phyloP scores from a whole-genome alignment of 2,113 vertebrate genomes.

The Etheostoma cragini region DNA sequence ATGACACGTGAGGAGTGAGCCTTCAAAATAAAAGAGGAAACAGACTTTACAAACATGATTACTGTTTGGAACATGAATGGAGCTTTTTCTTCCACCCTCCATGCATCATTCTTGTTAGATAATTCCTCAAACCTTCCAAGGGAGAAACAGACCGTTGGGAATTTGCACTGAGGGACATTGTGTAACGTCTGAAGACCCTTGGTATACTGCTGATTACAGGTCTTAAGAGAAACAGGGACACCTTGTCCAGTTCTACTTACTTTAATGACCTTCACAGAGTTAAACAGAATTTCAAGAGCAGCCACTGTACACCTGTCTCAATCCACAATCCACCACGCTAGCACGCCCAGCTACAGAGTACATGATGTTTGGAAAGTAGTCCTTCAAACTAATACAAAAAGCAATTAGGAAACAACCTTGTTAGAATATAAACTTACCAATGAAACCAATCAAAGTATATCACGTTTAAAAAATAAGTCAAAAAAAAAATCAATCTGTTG shows the following conservation, averaged over 20 bases:
- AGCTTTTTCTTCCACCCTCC: background rate
- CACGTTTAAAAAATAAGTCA: background rate
- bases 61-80: background rate
- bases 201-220: background rate
- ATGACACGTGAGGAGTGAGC: no score
- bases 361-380: background rate
- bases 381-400: background rate
- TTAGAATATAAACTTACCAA: background rate
- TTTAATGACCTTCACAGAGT: background rate
- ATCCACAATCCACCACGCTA: background rate
- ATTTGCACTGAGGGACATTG: background rate
- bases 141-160: background rate
- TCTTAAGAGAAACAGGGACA: conserved; percentile 1
- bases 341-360: no score
- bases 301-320: background rate
- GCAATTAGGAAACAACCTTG: background rate
- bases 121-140: background rate
- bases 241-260: conserved; percentile 11
- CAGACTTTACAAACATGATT: background rate
- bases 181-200: conserved; percentile 1
- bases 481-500: background rate
- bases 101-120: background rate
- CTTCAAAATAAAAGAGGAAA: no score
- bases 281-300: background rate
- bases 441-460: background rate